Conservation (phyloP, 30 jellyfish, hydroid and myxozoan genomes). For the Haliclystus octoradiatus region DNA sequence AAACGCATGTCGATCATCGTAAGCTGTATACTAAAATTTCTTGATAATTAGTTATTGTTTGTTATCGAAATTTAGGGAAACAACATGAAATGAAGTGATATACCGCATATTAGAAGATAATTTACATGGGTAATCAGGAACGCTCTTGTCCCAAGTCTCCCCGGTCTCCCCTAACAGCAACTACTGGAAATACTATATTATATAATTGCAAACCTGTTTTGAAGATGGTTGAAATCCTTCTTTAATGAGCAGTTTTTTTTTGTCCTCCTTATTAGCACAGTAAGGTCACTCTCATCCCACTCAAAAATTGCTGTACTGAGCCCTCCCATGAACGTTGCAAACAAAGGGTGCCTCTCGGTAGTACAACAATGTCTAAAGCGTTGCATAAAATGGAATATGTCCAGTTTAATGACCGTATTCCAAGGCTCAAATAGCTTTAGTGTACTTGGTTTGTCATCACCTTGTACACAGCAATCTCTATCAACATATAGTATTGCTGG, state of each 20-base stretch:
- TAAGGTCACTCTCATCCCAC: slow-evolving; percentile 26
- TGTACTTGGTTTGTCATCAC: slow-evolving; percentile 5
- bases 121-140: no score
- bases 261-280: slow-evolving; percentile 18
- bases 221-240: slow-evolving; percentile 12
- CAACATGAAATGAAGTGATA: no score
- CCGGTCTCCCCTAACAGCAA: no score
- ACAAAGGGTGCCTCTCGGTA: slow-evolving; percentile 26
- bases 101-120: no score
- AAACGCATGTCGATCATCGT: no score
- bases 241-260: slow-evolving; percentile 19
- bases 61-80: no score
- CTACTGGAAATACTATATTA: no score
- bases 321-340: slow-evolving; percentile 19
- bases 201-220: slow-evolving; percentile 1
- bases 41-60: no score
- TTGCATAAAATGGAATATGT: slow-evolving; percentile 29
- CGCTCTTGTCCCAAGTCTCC: no score
- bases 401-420: slow-evolving; percentile 10
- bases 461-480: slow-evolving; percentile 31
- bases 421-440: slow-evolving; percentile 7
- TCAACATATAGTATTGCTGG: slow-evolving; percentile 34
- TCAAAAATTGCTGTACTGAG: slow-evolving; percentile 18
- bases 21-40: no score
- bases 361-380: slow-evolving; percentile 20